Evolutionary conservation across 1,140 invertebrate species (phyloP).

Genomic region (Drosophila sulfurigaster): DNA sequence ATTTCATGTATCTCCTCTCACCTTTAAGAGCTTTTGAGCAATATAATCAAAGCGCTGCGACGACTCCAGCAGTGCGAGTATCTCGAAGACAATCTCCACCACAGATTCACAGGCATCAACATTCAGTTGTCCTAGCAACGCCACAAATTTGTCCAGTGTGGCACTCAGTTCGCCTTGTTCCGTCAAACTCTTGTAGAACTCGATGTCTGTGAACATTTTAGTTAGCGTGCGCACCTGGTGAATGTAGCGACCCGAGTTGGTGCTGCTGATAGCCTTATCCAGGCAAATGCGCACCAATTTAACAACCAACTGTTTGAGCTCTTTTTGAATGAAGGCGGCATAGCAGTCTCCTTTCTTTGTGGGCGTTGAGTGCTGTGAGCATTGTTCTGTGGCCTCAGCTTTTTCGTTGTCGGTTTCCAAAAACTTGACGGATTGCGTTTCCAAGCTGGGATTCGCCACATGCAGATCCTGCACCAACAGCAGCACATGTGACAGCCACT

Average conservation of each 20-base stretch:
- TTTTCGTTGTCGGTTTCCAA: conserved; percentile 6
- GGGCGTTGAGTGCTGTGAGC: conserved; percentile 45
- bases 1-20: conserved; percentile 1
- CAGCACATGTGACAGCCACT: conserved; percentile 62
- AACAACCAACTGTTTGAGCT: conserved; percentile 86
- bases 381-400: not conserved
- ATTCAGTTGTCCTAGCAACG: conserved; percentile 84
- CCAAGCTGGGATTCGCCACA: conserved; percentile 68
- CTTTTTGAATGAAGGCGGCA: conserved; percentile 72
- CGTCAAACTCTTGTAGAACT: conserved; percentile 65
- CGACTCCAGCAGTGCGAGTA: conserved; percentile 86
- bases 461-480: conserved; percentile 71
- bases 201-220: conserved; percentile 68
- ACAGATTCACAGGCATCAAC: conserved; percentile 85
- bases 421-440: conserved; percentile 73
- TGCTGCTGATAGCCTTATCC: conserved; percentile 56
- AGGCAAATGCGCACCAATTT: conserved; percentile 86
- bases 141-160: conserved; percentile 86
- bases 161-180: conserved; percentile 76
- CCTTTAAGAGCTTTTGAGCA: conserved; percentile 71
- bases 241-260: conserved; percentile 55
- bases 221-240: conserved; percentile 61
- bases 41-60: conserved; percentile 86
- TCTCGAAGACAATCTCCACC: conserved; percentile 87
- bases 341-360: conserved; percentile 57